Conservation (phyloP, 2,797 vertebrate genomes). For the Anguilla pacifica region DNA sequence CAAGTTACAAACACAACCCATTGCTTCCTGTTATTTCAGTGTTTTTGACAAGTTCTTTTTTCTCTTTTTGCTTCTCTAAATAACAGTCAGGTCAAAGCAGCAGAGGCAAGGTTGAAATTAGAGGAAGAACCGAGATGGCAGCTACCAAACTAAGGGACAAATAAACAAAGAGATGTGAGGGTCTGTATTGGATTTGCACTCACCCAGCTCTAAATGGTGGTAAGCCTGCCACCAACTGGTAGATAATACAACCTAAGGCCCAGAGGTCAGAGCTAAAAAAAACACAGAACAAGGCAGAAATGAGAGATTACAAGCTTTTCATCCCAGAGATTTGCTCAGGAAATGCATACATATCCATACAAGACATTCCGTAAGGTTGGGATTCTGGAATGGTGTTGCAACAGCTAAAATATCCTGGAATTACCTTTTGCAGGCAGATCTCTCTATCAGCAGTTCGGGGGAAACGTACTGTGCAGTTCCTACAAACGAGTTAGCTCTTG, state of each 20-base stretch:
- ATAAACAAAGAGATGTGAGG: not conserved
- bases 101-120: not conserved
- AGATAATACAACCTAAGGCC: constrained; percentile 98
- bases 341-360: constrained; percentile 6
- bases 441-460: constrained; percentile 96
- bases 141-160: not conserved
- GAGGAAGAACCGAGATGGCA: not conserved
- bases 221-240: constrained; percentile 97
- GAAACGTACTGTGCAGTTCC: constrained; percentile 99
- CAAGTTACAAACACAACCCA: constrained; percentile 23
- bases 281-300: constrained; percentile 22
- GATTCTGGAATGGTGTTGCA: not conserved
- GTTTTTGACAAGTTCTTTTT: constrained; percentile 25
- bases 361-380: not conserved
- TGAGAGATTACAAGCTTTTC: not conserved
- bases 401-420: not conserved
- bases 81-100: constrained; percentile 21
- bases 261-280: constrained; percentile 91
- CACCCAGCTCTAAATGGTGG: constrained; percentile 98
- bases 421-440: constrained; percentile 98
- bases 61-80: constrained; percentile 9
- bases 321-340: not conserved
- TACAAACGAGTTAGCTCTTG: constrained; percentile 97
- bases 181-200: constrained; percentile 53
- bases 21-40: constrained; percentile 39